Evolutionary conservation across 2,888 invertebrate genomes (phyloP), one percentile per base, ranked within the genome.

Genomic region (Cephalotes varians): DNA sequence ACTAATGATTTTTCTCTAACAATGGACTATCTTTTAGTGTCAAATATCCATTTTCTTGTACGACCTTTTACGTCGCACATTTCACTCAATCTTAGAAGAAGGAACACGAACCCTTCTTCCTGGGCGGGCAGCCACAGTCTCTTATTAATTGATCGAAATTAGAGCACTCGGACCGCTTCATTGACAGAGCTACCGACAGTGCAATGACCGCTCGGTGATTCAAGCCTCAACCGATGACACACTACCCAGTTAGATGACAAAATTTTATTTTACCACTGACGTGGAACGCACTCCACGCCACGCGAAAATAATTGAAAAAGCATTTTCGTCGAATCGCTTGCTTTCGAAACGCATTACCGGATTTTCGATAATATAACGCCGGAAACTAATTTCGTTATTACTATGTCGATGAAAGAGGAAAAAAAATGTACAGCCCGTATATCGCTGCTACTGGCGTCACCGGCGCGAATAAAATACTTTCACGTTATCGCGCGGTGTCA

Each of bases 81-180:
- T 86, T 85, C 77, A 49, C 34, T 73, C 77, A 77, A 85, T 86
- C 83, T 83, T 77, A 74, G 64, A 47, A 87, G 85, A 77, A 83
- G 64, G 65, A 73, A 71, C 58, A 44, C 76, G 69, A 28, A 81
- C 85, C 85, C 87, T 89, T 56, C 56, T 56, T 87, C 82, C 86
- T 86, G 83, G 83, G 77, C 85, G 86, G 80, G 69, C 82, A 73
- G 85, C 85, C 85, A 69, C 85, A 34, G 89, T 81, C 88, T 89
- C 88, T 92, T 90, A 92, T 93, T 94, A 94, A 94, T 94, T 94
- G 93, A 94, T 94, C 93, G 93, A 92, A 93, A 94, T 94, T 92
- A 92, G 92, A 92, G 90, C 92, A 87, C 89, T 90, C 86, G 88
- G 91, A 84, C 85, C 84, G 90, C 89, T 90, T 92, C 91, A 92